Evolutionary conservation across 1,140 invertebrate species (phyloP), one percentile per base, ranked within the genome.

Genomic region (Tetragnatha versicolor): DNA sequence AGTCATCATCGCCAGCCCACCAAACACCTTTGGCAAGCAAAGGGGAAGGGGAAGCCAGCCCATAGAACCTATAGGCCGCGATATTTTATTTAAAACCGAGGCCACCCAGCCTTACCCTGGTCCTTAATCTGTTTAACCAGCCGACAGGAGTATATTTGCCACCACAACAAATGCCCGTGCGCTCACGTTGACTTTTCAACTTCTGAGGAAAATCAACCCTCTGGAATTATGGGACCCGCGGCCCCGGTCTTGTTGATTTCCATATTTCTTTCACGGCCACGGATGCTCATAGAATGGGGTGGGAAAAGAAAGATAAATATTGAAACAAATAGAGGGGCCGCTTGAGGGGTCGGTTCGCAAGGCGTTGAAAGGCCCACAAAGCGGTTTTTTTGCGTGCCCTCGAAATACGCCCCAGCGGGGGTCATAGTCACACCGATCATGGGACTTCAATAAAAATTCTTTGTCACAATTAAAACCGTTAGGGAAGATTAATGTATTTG

Each of bases 381-480:
- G 39, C 45, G 12, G 2, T 37, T 12, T 33, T 27, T 42, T 45
- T 9, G 20, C 42, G 31, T 65, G n/a, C n/a, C n/a, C n/a, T n/a
- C n/a, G 35, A 53, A 65, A 66, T 53, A 77, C 39, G 66, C 47
- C 33, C 31, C 31, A 37, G n/a, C 22, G n/a, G 14, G 20, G 29
- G 10, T 42, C 17, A 9, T 31, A 31, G n/a, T 27, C 29, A 17
- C 53, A 14, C 31, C 45, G 27, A 39, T 77, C 49, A 77, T 55
- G 20, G 60, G n/a, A n/a, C 29, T 65, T 77, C 61, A 65, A 77
- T 77, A 77, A 77, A 77, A 77, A 77, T 77, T 77, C 60, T 77
- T 77, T 45, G 49, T 39, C 60, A 77, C 73, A 77, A 77, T 77
- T 77, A 77, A 77, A 77, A 77, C 73, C 60, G 73, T 77, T 77